Evolutionary conservation across 1,140 invertebrate species (phyloP), one percentile per base, ranked within the genome.

Genomic region (Tetramorium parvispinum): DNA sequence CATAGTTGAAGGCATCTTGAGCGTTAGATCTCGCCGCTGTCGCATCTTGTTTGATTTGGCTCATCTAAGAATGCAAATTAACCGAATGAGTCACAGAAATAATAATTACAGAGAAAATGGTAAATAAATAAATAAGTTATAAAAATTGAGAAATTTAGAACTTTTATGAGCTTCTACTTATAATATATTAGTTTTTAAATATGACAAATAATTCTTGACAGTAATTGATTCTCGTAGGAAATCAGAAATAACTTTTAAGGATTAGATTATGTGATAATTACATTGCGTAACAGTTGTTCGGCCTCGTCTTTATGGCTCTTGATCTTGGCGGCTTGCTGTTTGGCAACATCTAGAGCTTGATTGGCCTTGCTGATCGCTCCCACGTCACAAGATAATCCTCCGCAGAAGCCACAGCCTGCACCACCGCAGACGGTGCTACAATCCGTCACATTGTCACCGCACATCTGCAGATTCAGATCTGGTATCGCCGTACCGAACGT

Each of bases 381-480:
- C 89, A 97, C 95, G 88, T 98, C 98, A 94, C 99, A 99, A 21
- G 98, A 98, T 40, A 98, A 95, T 16, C 98, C 98, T 71, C 98
- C 98, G 95, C 99, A 99, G 92, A 96, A 97, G 43, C 97, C 97
- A 95, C 99, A 99, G 0, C 98, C 98, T 59, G 98, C 99, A 24
- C 99, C 99, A 49, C 99, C 99, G 95, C 99, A 99, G 46, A 98
- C 96, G 71, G 94, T 94, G 93, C 99, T 98, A 94, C 99, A 99
- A 55, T 97, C 97, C 91, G 98, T 97, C 37, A 98, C 98, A 46
- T 96, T 96, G 91, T 97, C 97, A 87, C 98, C 98, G 95, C 99
- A 99, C 93, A 99, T 98, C 94, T 98, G 95, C 61, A 97, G 96
- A 95, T 99, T 99, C 37, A 99, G 95, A 85, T 97, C 97, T 0